These are phyloP conservation scores for Lepidurus couesii DNA, from an alignment of 1,140 invertebrate genomes.

Conservation along the genomic window DNA sequence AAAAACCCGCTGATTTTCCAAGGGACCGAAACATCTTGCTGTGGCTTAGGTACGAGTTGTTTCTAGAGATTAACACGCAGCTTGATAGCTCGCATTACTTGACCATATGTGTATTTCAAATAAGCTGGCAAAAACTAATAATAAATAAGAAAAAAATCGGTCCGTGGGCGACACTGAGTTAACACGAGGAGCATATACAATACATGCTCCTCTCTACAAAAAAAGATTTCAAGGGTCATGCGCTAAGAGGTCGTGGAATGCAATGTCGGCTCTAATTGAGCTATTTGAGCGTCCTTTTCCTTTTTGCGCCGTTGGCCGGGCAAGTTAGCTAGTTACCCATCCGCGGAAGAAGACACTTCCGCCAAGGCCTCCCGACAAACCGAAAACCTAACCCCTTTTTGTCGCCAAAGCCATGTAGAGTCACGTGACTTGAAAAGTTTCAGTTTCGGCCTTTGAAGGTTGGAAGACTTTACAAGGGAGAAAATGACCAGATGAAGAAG, in stretches of 20 bases:
- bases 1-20: background rate
- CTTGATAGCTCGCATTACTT: slow-evolving; percentile 9
- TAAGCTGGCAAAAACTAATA: background rate
- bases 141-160: background rate
- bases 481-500: slow-evolving; percentile 12
- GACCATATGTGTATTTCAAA: background rate
- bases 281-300: slow-evolving; percentile 19
- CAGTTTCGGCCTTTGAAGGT: background rate
- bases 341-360: slow-evolving; percentile 20
- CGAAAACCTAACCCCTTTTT: slow-evolving; percentile 12
- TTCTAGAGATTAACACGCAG: background rate
- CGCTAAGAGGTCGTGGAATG: slow-evolving; percentile 12
- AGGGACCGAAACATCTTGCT: background rate
- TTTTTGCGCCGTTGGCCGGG: background rate
- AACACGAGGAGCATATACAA: background rate
- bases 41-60: background rate
- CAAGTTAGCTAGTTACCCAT: slow-evolving; percentile 21
- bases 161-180: background rate
- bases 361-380: slow-evolving; percentile 7
- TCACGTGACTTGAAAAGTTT: background rate
- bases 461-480: background rate
- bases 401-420: background rate
- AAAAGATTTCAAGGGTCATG: slow-evolving; percentile 10
- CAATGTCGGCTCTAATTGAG: slow-evolving; percentile 19
- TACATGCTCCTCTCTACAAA: background rate